Evolutionary conservation across 1,140 invertebrate species (phyloP), one percentile per base, ranked within the genome.

Genomic region (Ephestia elutella): DNA sequence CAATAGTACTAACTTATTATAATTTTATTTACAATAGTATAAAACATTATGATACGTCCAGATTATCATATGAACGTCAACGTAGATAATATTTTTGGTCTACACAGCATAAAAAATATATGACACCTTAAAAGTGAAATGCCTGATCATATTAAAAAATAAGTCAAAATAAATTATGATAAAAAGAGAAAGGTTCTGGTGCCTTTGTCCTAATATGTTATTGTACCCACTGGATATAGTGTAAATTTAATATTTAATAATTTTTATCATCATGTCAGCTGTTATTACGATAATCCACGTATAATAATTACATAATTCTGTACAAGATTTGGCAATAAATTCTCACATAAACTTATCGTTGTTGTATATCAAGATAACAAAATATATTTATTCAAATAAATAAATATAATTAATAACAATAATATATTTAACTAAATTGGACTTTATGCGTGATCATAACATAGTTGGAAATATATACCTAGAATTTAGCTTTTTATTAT

Each of bases 321-420:
- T 62, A 66, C 57, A 62, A 59, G 20, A 60, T 66, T 62, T 66
- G 60, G 65, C 60, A 62, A 66, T 60, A 49, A 53, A 53, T 65
- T 57, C 58, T 48, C 50, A 63, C 35, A 25, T 53, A 58, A 60
- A 48, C 57, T 44, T 15, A 20, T 58, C 51, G 51, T 65, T 63
- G 62, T 61, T 63, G 62, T 61, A 62, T 61, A 63, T 48, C 30
- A 44, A 49, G 8, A 50, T 32, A 64, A 58, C 32, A 20, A 59
- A 64, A 59, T 17, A 25, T 59, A 54, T 44, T 44, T 44, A 44
- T 44, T n/a, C 2, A 44, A 44, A n/a, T 44, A 44, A 44, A 44
- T 15, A 44, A 44, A n/a, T 17, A 44, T 44, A 44, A 44, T 10
- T 17, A 3, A 44, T 13, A 17, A 44, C 15, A 60, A 59, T 55